phyloP scores from a whole-genome alignment of 2,797 vertebrate genomes.

The Pseudopleuronectes americanus region DNA sequence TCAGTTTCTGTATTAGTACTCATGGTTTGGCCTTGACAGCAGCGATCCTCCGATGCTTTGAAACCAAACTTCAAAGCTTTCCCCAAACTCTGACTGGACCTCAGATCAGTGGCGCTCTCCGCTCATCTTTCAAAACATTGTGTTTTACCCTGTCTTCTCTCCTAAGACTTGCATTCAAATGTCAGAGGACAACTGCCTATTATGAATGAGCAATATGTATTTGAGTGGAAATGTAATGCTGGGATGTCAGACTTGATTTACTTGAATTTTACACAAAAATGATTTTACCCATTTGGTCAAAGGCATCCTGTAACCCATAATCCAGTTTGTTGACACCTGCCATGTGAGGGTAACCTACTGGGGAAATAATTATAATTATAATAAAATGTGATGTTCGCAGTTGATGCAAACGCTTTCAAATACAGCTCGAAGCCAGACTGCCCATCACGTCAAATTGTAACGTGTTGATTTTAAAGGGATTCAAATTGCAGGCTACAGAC shows the following conservation, averaged over 20 bases:
- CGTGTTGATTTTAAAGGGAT: no score
- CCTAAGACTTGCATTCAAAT: conserved; percentile 14
- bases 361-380: neutral
- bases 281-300: neutral
- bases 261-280: conserved; percentile 11
- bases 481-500: no score
- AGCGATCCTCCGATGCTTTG: conserved; percentile 36
- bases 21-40: conserved; percentile 11
- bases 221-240: conserved; percentile 11
- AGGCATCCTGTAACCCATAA: conserved; percentile 1
- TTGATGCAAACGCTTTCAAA: neutral
- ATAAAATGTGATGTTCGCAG: neutral
- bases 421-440: neutral
- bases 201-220: neutral
- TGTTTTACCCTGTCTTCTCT: conserved; percentile 19
- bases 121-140: conserved; percentile 36
- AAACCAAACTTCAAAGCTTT: conserved; percentile 57
- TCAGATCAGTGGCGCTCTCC: conserved; percentile 34
- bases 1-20: conserved; percentile 25
- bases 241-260: conserved; percentile 9
- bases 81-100: conserved; percentile 29
- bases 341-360: neutral
- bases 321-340: conserved; percentile 2
- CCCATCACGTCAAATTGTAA: neutral
- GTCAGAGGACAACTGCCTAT: neutral